phyloP scores from a whole-genome alignment of 2,797 vertebrate genomes.

The Ibycter americanus region DNA sequence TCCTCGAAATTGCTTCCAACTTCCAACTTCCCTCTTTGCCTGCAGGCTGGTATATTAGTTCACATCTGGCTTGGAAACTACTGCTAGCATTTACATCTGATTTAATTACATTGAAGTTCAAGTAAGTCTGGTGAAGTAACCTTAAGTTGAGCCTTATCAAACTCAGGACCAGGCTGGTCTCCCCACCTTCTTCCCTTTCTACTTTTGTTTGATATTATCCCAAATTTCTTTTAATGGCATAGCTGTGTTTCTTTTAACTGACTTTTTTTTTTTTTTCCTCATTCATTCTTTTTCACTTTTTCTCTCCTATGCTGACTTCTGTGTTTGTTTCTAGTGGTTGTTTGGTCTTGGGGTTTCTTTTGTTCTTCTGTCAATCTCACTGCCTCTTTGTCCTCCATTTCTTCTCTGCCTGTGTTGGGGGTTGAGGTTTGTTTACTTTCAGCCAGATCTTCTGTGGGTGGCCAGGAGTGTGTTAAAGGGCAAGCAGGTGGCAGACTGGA shows the following conservation, averaged over 20 bases:
- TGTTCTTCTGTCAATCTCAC: background rate
- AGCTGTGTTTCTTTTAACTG: background rate
- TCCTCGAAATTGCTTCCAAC: background rate
- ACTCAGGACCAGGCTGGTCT: background rate
- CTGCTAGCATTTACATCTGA: background rate
- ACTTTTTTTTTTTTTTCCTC: background rate
- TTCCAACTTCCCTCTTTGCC: background rate
- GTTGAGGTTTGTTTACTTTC: constrained; percentile 2
- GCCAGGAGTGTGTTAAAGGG: constrained; percentile 4
- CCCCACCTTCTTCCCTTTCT: background rate
- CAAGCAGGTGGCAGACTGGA: background rate
- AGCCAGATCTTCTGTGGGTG: background rate
- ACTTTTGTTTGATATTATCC: background rate
- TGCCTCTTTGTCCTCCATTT: background rate
- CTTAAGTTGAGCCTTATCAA: background rate
- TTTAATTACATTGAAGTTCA: background rate
- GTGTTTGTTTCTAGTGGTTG: background rate
- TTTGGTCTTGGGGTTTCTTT: background rate
- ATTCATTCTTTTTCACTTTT: background rate
- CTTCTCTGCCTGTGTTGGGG: background rate
- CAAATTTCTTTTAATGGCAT: background rate
- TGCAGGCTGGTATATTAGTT: background rate
- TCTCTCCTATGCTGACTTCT: background rate
- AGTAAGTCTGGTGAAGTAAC: background rate
- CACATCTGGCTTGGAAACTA: background rate